Percentiles rank a stretch among this genome's conserved stretches.
Conservation (phyloP, 2,888 invertebrate species). For the Chironomus tentans region DNA sequence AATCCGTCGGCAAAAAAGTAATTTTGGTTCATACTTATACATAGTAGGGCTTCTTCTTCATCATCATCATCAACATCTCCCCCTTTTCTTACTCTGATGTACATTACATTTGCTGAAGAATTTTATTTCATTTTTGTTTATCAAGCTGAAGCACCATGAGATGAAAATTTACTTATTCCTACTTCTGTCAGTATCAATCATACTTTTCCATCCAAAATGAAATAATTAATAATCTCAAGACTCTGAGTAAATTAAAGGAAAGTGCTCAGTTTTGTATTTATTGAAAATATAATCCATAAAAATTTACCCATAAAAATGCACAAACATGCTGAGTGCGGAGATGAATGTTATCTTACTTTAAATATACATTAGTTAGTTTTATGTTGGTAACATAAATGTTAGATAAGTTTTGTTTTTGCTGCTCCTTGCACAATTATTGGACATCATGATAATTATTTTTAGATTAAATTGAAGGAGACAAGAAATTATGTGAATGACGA, state of each 20-base stretch:
- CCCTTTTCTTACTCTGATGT: background rate
- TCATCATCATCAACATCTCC: background rate
- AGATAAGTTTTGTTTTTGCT: no score
- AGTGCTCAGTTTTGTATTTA: no score
- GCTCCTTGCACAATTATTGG: no score
- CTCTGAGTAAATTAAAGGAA: background rate
- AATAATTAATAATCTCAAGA: background rate
- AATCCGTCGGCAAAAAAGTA: background rate
- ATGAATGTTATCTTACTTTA: no score
- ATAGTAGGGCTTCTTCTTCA: background rate
- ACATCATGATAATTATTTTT: no score
- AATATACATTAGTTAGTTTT: no score
- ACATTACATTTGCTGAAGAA: background rate
- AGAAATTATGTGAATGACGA: no score
- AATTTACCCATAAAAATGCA: no score
- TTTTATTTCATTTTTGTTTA: background rate
- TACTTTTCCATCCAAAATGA: background rate
- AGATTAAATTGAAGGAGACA: no score
- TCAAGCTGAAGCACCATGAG: background rate
- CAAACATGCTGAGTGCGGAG: no score
- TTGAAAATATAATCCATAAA: no score
- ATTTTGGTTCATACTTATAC: background rate
- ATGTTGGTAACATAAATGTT: no score
- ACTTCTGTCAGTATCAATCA: background rate
- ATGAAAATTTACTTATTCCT: background rate